Percentiles rank a stretch among this genome's conserved stretches.
phyloP scores from a whole-genome alignment of 2,888 invertebrate species.

The Orgyia antiqua region DNA sequence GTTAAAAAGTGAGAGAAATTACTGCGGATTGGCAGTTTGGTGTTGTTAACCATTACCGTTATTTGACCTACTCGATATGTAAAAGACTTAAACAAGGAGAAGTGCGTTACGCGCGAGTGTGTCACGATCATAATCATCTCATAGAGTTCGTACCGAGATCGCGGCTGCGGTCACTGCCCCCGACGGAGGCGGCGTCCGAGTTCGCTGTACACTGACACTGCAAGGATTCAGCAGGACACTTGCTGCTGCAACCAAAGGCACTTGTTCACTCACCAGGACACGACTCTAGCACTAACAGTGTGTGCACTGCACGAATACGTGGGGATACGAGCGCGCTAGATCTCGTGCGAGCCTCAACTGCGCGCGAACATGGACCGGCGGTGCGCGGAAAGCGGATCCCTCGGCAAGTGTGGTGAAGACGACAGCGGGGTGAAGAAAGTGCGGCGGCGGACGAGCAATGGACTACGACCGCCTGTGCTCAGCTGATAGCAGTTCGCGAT shows the following conservation, averaged over 20 bases:
- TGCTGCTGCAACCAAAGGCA: constrained; percentile 3
- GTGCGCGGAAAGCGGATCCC: constrained; percentile 1
- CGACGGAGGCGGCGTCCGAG: constrained; percentile 21
- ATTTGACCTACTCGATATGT: constrained; percentile 2
- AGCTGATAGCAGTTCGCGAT: constrained; percentile 11
- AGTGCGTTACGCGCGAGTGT: constrained; percentile 18
- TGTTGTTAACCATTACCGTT: neutral
- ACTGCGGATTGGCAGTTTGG: too few species aligned
- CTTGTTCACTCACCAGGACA: constrained; percentile 3
- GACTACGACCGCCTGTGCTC: constrained; percentile 9
- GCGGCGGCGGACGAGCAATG: neutral
- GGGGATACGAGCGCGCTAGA: constrained; percentile 8
- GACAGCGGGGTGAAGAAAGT: constrained; percentile 5
- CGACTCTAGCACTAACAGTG: constrained; percentile 2
- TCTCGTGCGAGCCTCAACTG: constrained; percentile 12
- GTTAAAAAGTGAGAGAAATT: too few species aligned
- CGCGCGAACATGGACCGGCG: constrained; percentile 4
- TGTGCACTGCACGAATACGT: constrained; percentile 1
- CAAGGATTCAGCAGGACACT: constrained; percentile 4
- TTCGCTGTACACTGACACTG: constrained; percentile 4
- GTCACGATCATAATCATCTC: constrained; percentile 24
- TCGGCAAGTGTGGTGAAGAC: constrained; percentile 6
- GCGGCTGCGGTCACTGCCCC: constrained; percentile 54
- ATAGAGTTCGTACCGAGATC: constrained; percentile 36
- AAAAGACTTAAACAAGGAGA: constrained; percentile 6